A percentile compares a stretch with the other conserved stretches of the same genome.
These are phyloP conservation scores for Malurus leucopterus DNA, from an alignment of 2,797 vertebrate genomes.

Conservation along the genomic window DNA sequence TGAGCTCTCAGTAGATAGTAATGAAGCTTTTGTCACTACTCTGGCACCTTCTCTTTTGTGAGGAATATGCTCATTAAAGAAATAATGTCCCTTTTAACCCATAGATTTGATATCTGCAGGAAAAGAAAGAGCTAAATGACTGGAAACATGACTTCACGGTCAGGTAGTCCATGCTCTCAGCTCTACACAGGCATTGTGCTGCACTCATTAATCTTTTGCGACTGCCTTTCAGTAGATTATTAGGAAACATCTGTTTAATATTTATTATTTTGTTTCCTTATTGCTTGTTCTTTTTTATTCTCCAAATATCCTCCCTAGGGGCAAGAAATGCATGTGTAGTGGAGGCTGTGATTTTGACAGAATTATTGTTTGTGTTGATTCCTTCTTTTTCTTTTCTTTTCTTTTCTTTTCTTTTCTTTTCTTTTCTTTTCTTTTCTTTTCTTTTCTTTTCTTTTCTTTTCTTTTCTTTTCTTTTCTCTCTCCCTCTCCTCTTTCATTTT, in stretches of 20 bases:
- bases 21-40: background rate
- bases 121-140: background rate
- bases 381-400: too few species aligned
- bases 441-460: too few species aligned
- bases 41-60: background rate
- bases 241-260: constrained; percentile 14
- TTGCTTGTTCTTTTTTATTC: background rate
- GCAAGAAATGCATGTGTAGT: background rate
- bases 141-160: background rate
- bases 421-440: too few species aligned
- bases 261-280: background rate
- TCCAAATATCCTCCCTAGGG: background rate
- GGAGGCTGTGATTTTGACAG: background rate
- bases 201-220: background rate
- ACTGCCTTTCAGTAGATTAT: background rate
- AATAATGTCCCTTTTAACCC: background rate
- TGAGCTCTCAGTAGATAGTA: background rate
- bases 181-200: background rate
- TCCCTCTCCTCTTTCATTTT: background rate
- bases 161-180: background rate
- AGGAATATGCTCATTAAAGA: background rate
- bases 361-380: background rate
- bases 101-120: background rate
- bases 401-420: too few species aligned
- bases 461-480: too few species aligned